These are phyloP conservation scores for Trichopria drosophilae DNA, from an alignment of 2,888 invertebrate species.

Conservation along the genomic window DNA sequence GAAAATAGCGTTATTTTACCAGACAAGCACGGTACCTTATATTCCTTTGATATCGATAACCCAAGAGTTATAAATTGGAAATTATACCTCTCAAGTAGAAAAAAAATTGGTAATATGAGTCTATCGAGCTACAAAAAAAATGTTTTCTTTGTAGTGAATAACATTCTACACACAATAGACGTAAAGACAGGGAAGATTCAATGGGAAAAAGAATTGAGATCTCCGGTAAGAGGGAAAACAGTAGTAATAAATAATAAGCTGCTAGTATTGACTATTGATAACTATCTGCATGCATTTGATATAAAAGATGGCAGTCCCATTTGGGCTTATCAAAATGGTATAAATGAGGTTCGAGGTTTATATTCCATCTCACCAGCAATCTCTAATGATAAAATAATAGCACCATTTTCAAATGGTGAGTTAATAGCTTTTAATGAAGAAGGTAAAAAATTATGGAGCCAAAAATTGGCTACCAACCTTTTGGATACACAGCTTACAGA, in stretches of 20 bases:
- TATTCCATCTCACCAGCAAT: slow-evolving; percentile 21
- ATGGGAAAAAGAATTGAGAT: slow-evolving; percentile 21
- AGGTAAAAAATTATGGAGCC: slow-evolving; percentile 23
- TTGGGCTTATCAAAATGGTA: slow-evolving; percentile 21
- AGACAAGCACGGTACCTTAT: slow-evolving; percentile 18
- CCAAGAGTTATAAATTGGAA: slow-evolving; percentile 19
- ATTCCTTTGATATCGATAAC: slow-evolving; percentile 20
- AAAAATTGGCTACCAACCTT: slow-evolving; percentile 22
- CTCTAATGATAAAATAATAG: slow-evolving; percentile 22
- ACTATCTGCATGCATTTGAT: slow-evolving; percentile 19
- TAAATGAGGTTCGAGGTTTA: slow-evolving; percentile 21
- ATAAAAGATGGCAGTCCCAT: slow-evolving; percentile 20
- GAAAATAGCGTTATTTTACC: slow-evolving; percentile 22
- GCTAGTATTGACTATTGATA: slow-evolving; percentile 23
- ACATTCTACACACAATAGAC: slow-evolving; percentile 16
- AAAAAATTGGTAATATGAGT: slow-evolving; percentile 19
- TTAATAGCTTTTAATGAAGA: slow-evolving; percentile 23
- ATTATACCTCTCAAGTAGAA: slow-evolving; percentile 19
- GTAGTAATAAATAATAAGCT: slow-evolving; percentile 20
- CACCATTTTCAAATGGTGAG: slow-evolving; percentile 22
- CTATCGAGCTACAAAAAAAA: slow-evolving; percentile 9
- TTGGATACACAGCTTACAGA: slow-evolving; percentile 22
- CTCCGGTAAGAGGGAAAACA: slow-evolving; percentile 21
- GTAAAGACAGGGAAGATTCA: slow-evolving; percentile 17
- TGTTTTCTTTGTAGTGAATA: slow-evolving; percentile 20